These are phyloP conservation scores for Synergus japonicus DNA, from an alignment of 2,888 invertebrate genomes.

Conservation along the genomic window DNA sequence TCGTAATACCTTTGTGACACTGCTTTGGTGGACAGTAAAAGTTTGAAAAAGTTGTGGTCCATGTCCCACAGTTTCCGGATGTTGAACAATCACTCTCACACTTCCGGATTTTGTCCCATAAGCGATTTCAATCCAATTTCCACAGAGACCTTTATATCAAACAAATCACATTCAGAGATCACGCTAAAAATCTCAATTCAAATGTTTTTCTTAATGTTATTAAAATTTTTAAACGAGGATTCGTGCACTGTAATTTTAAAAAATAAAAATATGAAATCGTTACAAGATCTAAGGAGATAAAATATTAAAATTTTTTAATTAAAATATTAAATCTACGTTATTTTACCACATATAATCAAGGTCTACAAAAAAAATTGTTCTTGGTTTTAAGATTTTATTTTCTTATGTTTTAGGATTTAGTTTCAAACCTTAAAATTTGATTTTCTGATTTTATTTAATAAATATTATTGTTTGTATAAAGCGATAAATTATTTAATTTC, in stretches of 20 bases:
- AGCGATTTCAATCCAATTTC: conserved; percentile 99
- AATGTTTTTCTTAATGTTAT: background rate
- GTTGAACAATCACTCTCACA: conserved; percentile 98
- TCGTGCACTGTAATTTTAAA: background rate
- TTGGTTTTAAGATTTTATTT: too few relatives aligned
- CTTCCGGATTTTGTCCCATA: conserved; percentile 98
- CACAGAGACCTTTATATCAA: conserved; percentile 88
- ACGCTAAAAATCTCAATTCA: background rate
- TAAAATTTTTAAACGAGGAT: background rate
- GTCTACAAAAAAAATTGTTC: too few relatives aligned
- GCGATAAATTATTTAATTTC: too few relatives aligned
- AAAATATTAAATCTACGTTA: background rate
- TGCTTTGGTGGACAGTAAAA: conserved; percentile 97
- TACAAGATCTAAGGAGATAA: background rate
- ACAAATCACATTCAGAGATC: conserved; percentile 34
- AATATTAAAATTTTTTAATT: background rate
- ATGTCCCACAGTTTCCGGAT: conserved; percentile 99
- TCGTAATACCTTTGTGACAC: conserved; percentile 89
- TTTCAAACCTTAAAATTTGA: too few relatives aligned
- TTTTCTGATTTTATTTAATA: too few relatives aligned
- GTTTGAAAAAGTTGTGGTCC: conserved; percentile 99
- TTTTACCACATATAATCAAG: too few relatives aligned
- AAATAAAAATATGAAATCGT: background rate
- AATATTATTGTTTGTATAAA: too few relatives aligned
- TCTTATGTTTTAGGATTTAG: too few relatives aligned